These are phyloP conservation scores for Melanogrammus aeglefinus DNA, from an alignment of 2,797 vertebrate species.

Conservation along the genomic window DNA sequence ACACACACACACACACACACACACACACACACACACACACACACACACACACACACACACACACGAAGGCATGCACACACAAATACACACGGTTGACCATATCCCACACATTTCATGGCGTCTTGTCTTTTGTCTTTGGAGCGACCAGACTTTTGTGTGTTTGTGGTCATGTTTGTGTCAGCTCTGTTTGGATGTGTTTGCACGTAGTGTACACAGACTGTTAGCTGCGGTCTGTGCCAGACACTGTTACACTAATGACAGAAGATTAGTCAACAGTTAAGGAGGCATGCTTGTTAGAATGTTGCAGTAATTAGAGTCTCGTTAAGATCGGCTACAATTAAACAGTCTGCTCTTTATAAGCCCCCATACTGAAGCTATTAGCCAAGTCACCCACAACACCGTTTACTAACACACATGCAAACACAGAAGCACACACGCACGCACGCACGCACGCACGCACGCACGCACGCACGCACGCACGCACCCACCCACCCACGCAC, in stretches of 20 bases:
- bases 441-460: conserved; percentile 14
- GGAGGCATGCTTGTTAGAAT: conserved; percentile 68
- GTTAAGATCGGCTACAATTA: conserved; percentile 72
- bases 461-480: conserved; percentile 4
- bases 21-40: no score
- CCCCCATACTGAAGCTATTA: conserved; percentile 76
- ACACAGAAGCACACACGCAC: conserved; percentile 20
- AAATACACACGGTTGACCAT: no score
- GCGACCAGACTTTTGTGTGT: no score
- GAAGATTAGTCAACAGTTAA: conserved; percentile 74
- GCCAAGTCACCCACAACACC: conserved; percentile 68
- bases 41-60: no score
- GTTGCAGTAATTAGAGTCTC: conserved; percentile 71
- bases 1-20: not conserved
- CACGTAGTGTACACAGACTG: conserved; percentile 31
- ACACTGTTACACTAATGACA: conserved; percentile 74
- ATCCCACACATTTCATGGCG: no score
- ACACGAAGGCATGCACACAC: no score
- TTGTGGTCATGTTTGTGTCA: no score
- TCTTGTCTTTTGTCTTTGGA: no score
- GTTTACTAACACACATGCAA: conserved; percentile 61
- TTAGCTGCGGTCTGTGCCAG: conserved; percentile 65
- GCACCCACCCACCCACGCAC: no score
- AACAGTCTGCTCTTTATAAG: conserved; percentile 72
- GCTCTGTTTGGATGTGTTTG: conserved; percentile 7